A percentile compares a stretch with the other conserved stretches of the same genome.
Conservation (phyloP, 2,113 vertebrate genomes). For the Tringa solitaria region DNA sequence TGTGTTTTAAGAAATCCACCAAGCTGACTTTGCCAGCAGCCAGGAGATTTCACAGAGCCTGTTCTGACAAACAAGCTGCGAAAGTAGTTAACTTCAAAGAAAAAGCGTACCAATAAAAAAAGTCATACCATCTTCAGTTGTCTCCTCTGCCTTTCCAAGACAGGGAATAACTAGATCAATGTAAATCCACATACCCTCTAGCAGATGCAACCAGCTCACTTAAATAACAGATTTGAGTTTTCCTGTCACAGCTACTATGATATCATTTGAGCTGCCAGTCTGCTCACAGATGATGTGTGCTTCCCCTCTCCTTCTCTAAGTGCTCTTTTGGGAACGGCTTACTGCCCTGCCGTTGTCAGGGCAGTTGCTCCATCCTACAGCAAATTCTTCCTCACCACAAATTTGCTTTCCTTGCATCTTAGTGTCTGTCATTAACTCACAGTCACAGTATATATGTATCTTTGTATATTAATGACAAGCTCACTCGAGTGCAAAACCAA, state of each 20-base stretch:
- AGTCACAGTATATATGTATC: neutral
- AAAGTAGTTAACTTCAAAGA: neutral
- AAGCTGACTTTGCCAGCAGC: neutral
- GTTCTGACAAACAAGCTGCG: neutral
- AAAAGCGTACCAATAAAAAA: neutral
- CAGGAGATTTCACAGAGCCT: neutral
- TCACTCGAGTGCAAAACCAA: neutral
- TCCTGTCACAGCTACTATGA: neutral
- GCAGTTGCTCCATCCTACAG: neutral
- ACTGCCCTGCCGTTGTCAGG: neutral
- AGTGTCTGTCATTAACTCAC: neutral
- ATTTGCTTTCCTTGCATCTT: neutral
- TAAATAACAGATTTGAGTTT: neutral
- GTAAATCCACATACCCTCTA: neutral
- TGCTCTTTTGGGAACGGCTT: neutral
- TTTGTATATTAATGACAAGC: neutral
- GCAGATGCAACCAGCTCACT: neutral
- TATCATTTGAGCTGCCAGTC: neutral
- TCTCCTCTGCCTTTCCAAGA: neutral
- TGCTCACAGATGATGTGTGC: neutral
- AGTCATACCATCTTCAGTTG: neutral
- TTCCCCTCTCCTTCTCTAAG: neutral
- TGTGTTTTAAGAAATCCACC: neutral
- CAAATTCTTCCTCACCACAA: neutral
- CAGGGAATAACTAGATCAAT: neutral